phyloP scores from a whole-genome alignment of 1,140 invertebrate genomes.

The Ceratina japonica region DNA sequence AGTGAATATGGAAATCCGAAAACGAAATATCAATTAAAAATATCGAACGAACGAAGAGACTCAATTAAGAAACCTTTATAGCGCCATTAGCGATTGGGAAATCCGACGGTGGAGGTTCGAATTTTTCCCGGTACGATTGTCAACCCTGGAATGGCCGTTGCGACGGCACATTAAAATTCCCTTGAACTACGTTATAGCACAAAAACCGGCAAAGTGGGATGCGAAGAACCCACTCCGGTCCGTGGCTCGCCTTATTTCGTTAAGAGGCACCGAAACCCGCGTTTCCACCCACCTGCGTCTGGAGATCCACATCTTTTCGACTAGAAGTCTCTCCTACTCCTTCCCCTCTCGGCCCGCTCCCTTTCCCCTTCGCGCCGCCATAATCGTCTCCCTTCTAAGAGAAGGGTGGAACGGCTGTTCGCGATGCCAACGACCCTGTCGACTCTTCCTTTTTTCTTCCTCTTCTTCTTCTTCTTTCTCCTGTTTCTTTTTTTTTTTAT shows the following conservation, averaged over 20 bases:
- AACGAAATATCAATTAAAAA: not conserved
- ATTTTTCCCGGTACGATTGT: too few species aligned
- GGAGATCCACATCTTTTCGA: conserved; percentile 31
- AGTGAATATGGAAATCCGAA: not conserved
- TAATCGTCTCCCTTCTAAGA: conserved; percentile 8
- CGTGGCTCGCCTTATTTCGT: not conserved
- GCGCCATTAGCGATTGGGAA: too few species aligned
- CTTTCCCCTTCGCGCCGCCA: too few species aligned
- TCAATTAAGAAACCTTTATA: too few species aligned
- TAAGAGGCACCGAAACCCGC: conserved; percentile 4
- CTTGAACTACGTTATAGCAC: not conserved
- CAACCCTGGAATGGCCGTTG: too few species aligned
- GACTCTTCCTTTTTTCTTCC: conserved; percentile 32
- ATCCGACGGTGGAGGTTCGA: not conserved
- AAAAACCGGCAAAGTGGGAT: not conserved
- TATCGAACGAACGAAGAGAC: too few species aligned
- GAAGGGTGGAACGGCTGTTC: conserved; percentile 50
- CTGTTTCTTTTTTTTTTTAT: not conserved
- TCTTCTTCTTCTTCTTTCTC: not conserved
- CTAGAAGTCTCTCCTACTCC: not conserved
- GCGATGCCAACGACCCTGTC: conserved; percentile 46
- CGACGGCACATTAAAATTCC: not conserved
- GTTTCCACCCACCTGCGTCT: conserved; percentile 32
- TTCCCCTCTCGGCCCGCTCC: not conserved
- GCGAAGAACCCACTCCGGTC: not conserved